Evolutionary conservation across 2,888 invertebrate genomes (phyloP), one percentile per base, ranked within the genome.

Genomic region (Drosophila birchii): DNA sequence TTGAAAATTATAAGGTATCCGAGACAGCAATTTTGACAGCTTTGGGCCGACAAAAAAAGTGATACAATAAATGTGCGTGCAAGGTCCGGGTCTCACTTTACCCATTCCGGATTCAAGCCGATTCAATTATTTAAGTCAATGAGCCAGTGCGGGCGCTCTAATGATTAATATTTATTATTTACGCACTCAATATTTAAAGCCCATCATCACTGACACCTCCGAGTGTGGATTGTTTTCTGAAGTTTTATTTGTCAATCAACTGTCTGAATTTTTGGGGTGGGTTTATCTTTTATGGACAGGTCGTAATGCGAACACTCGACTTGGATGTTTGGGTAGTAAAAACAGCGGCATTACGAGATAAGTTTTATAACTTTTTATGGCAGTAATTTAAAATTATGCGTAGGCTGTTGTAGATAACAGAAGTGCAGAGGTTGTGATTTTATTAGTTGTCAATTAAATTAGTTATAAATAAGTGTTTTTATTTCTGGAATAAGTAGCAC

Each of bases 91-190:
- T 45, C 47, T 32, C 45, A 53, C 59, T 63, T 69, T 68, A 51
- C 60, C 74, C 55, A 76, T 86, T 79, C 29, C 60, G 66, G 49
- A 18, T 26, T 26, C 20, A 12, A 36, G 34, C 45, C 68, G 29
- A 23, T 68, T 68, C 76, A 80, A 86, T 80, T 81, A 85, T 75
- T 41, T 41, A 70, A 76, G 58, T 54, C 80, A 71, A 71, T 60
- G 76, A 54, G 57, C 62, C 41, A 34, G 51, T 57, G 59, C 45
- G 68, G 68, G 73, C 34, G 23, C 70, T 67, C 54, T 81, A 59
- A 54, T 82, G 72, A 86, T 85, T 69, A 74, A 81, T 78, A 78
- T 81, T 88, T 83, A 86, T 82, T 80, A 68, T 83, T 82, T 83
- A 76, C 83, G 80, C 88, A 69, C 70, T 78, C 44, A 85, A 82